Conservation (phyloP, 1,140 invertebrate genomes). For the Drosophila navojoa region DNA sequence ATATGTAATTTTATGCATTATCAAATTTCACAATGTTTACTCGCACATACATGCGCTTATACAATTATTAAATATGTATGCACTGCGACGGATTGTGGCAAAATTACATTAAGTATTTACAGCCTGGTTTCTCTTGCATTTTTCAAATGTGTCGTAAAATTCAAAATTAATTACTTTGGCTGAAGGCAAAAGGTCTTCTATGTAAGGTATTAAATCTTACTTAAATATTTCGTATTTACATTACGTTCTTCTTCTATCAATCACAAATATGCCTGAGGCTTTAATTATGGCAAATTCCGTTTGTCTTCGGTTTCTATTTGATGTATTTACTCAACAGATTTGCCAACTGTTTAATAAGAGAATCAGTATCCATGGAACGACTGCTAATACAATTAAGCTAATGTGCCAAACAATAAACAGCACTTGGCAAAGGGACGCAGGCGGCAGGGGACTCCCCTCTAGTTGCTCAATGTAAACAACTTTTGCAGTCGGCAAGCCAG, state of each 20-base stretch:
- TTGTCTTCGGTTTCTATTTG: too few relatives aligned
- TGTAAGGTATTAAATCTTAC: too few relatives aligned
- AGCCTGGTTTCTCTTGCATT: slow-evolving; percentile 40
- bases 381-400: slow-evolving; percentile 35
- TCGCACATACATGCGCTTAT: slow-evolving; percentile 50
- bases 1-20: slow-evolving; percentile 61
- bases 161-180: slow-evolving; percentile 13
- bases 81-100: slow-evolving; percentile 30
- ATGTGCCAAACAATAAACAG: slow-evolving; percentile 55
- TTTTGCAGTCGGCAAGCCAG: slow-evolving; percentile 14
- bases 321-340: too few relatives aligned
- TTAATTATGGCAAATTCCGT: too few relatives aligned
- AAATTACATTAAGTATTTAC: slow-evolving; percentile 62
- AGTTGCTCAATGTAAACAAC: slow-evolving; percentile 56
- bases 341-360: neutral
- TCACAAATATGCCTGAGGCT: too few relatives aligned
- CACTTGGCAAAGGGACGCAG: slow-evolving; percentile 55
- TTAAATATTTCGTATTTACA: too few relatives aligned
- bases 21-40: slow-evolving; percentile 43
- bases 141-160: slow-evolving; percentile 16
- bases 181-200: neutral
- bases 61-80: slow-evolving; percentile 59
- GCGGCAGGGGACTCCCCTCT: slow-evolving; percentile 2
- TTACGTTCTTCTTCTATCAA: too few relatives aligned
- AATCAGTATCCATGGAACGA: slow-evolving; percentile 16